Conservation (phyloP, 2,113 vertebrate species). For the Planiliza haematocheilus region DNA sequence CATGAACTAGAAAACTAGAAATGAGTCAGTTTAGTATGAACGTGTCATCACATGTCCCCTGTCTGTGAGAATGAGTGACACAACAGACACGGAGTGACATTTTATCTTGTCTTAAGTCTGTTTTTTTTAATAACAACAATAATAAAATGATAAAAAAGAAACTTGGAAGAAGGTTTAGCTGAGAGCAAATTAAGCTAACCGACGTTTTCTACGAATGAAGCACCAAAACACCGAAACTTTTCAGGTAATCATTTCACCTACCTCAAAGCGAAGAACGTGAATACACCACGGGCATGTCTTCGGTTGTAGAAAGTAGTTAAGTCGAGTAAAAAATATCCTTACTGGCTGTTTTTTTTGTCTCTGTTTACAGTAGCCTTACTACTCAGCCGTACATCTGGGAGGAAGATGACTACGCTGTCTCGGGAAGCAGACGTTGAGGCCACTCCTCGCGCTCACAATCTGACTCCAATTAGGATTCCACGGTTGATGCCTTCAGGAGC, state of each 20-base stretch:
- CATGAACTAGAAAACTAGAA: not conserved
- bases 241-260: conserved; percentile 21
- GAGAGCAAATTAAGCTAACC: not conserved
- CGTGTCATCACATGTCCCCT: conserved; percentile 54
- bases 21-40: conserved; percentile 36
- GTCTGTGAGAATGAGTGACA: not conserved
- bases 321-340: not conserved
- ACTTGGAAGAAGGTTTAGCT: not conserved
- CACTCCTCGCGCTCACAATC: conserved; percentile 66
- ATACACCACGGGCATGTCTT: conserved; percentile 18
- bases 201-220: not conserved
- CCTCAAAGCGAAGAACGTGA: conserved; percentile 42
- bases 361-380: not conserved
- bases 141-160: too few relatives aligned
- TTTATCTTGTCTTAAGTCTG: not conserved
- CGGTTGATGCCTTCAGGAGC: conserved; percentile 57
- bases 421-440: conserved; percentile 43
- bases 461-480: conserved; percentile 70
- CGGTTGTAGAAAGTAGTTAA: not conserved
- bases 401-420: conserved; percentile 33
- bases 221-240: conserved; percentile 17
- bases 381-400: conserved; percentile 19
- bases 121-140: too few relatives aligned
- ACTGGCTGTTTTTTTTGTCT: not conserved
- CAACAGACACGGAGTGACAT: not conserved